phyloP scores from a whole-genome alignment of 2,888 invertebrate genomes.

The Macrosiphum euphorbiae region DNA sequence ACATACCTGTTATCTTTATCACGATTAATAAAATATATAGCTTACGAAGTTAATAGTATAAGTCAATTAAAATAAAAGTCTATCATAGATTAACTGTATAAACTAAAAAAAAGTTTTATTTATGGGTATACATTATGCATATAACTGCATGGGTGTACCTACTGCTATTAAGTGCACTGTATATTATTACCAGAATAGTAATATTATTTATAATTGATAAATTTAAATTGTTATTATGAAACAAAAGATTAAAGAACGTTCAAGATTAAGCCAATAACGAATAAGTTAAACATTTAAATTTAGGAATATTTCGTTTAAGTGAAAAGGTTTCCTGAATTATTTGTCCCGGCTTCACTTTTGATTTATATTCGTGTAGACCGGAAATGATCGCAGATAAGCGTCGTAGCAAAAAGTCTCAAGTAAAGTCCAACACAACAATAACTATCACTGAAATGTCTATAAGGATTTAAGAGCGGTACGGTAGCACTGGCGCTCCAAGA shows the following conservation, averaged over 20 bases:
- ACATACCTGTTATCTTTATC: not conserved
- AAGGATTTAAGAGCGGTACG: not conserved
- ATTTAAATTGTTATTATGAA: not conserved
- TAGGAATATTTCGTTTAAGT: not conserved
- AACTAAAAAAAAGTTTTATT: not conserved
- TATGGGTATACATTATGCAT: not conserved
- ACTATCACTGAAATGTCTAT: not conserved
- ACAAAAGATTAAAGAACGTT: not conserved
- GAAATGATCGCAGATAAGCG: slow-evolving; percentile 22
- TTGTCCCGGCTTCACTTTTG: not conserved
- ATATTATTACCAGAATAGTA: not conserved
- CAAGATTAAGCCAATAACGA: not conserved
- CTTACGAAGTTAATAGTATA: not conserved
- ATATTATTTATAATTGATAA: not conserved
- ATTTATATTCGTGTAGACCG: not conserved
- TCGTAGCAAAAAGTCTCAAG: not conserved
- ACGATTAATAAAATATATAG: not conserved
- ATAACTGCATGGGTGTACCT: not conserved
- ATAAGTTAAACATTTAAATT: not conserved
- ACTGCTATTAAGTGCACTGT: not conserved
- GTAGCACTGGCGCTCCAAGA: not conserved
- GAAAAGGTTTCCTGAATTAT: not conserved
- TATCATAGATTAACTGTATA: not conserved
- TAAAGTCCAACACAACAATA: not conserved
- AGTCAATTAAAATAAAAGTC: slow-evolving; percentile 12